Percentiles rank a stretch among this genome's conserved stretches.
phyloP scores from a whole-genome alignment of 2,797 vertebrate genomes.

The Fistularia commersonii region DNA sequence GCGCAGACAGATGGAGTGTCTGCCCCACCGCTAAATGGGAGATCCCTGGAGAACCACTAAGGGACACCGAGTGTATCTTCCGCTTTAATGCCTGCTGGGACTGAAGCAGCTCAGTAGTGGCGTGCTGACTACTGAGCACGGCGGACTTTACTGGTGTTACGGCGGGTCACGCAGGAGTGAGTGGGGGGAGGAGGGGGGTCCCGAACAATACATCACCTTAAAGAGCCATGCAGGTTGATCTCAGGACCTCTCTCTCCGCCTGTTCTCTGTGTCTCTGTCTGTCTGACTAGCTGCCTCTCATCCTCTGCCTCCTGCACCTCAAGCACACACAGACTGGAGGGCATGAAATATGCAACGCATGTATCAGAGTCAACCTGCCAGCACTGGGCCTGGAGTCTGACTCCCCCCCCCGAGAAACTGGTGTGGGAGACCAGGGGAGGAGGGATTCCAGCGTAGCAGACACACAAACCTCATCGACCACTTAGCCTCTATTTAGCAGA shows the following conservation, averaged over 20 bases:
- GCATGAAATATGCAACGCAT: slow-evolving; percentile 70
- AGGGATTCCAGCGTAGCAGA: slow-evolving; percentile 58
- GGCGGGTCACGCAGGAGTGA: slow-evolving; percentile 61
- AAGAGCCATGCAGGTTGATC: slow-evolving; percentile 30
- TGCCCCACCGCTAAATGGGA: slow-evolving; percentile 47
- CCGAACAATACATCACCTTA: slow-evolving; percentile 42
- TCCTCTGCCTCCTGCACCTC: too few species aligned
- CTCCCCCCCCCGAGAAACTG: slow-evolving; percentile 55
- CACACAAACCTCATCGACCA: slow-evolving; percentile 66
- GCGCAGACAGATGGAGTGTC: slow-evolving; percentile 39
- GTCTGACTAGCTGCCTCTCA: slow-evolving; percentile 14
- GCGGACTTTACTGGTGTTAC: slow-evolving; percentile 56
- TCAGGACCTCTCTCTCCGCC: slow-evolving; percentile 7
- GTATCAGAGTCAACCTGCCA: slow-evolving; percentile 71
- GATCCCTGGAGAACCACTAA: slow-evolving; percentile 52
- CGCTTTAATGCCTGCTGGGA: slow-evolving; percentile 53
- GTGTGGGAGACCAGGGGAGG: slow-evolving; percentile 49
- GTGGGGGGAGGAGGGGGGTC: slow-evolving; percentile 34
- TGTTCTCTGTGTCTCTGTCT: slow-evolving; percentile 26
- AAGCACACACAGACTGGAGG: slow-evolving; percentile 47
- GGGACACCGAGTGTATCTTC: slow-evolving; percentile 51
- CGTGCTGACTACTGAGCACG: slow-evolving; percentile 58
- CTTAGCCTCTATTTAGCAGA: slow-evolving; percentile 72
- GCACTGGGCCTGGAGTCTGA: slow-evolving; percentile 59
- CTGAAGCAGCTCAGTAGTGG: slow-evolving; percentile 52